phyloP scores from a whole-genome alignment of 2,797 vertebrate genomes.

The Anguilla megastoma region DNA sequence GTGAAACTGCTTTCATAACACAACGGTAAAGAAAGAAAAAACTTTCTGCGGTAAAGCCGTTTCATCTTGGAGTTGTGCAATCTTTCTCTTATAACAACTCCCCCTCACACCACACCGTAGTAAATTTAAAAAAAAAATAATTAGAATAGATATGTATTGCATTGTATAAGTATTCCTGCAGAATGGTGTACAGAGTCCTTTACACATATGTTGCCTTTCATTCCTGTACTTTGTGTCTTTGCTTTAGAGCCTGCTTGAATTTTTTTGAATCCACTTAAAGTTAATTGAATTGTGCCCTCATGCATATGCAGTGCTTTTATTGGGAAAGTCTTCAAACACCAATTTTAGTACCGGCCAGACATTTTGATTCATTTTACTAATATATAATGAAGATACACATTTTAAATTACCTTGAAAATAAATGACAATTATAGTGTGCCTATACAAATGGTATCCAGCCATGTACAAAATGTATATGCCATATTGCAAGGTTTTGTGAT shows the following conservation, averaged over 20 bases:
- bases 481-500: not conserved
- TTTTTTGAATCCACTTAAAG: constrained; percentile 42
- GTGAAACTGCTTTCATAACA: not conserved
- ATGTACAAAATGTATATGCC: not conserved
- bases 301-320: constrained; percentile 42
- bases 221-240: constrained; percentile 18
- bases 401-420: not conserved
- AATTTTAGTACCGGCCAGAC: constrained; percentile 14
- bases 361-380: constrained; percentile 28
- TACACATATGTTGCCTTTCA: constrained; percentile 31
- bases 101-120: not conserved
- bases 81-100: not conserved
- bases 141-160: constrained; percentile 20
- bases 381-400: not conserved
- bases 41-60: not conserved
- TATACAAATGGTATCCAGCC: not conserved
- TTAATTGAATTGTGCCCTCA: constrained; percentile 52
- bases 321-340: constrained; percentile 38
- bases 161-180: not conserved
- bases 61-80: constrained; percentile 19
- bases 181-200: constrained; percentile 27
- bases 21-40: not conserved
- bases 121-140: constrained; percentile 9
- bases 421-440: constrained; percentile 10
- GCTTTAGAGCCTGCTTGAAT: constrained; percentile 33